These are phyloP conservation scores for Burhinus oedicnemus DNA, from an alignment of 2,113 vertebrate species.

Conservation along the genomic window DNA sequence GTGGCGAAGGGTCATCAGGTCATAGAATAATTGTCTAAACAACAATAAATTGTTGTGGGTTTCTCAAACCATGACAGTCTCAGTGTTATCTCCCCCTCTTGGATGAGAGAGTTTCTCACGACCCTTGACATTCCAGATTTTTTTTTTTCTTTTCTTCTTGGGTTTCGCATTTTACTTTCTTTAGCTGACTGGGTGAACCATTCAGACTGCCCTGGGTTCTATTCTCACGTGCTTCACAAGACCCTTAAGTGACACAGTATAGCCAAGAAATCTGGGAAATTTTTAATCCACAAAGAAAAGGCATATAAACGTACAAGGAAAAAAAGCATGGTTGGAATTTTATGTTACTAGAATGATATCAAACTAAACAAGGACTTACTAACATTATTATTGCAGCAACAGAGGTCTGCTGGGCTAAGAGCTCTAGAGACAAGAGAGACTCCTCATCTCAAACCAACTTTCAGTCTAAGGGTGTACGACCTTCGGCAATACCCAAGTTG, in stretches of 20 bases:
- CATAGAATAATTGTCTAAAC: too few species aligned
- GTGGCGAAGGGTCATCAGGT: too few species aligned
- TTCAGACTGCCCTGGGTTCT: background rate
- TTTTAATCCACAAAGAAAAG: background rate
- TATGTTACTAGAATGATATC: background rate
- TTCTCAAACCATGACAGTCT: background rate
- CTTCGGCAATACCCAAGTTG: background rate
- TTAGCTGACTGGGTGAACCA: background rate
- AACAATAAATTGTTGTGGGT: too few species aligned
- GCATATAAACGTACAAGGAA: background rate
- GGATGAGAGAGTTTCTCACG: background rate
- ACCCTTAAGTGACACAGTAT: background rate
- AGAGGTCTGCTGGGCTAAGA: background rate
- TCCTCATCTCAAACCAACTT: background rate
- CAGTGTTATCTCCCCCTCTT: background rate
- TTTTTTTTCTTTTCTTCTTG: background rate
- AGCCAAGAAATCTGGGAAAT: background rate
- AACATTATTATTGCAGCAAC: background rate
- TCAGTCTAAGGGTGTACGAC: rapidly evolving
- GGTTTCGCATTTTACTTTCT: background rate
- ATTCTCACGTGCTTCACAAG: background rate
- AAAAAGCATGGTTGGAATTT: background rate
- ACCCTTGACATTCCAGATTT: background rate
- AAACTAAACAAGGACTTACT: background rate
- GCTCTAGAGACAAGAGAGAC: background rate